Base-by-base conservation (phyloP, 2,113 vertebrate genomes). In the Onychorhynchus coronatus region DNA sequence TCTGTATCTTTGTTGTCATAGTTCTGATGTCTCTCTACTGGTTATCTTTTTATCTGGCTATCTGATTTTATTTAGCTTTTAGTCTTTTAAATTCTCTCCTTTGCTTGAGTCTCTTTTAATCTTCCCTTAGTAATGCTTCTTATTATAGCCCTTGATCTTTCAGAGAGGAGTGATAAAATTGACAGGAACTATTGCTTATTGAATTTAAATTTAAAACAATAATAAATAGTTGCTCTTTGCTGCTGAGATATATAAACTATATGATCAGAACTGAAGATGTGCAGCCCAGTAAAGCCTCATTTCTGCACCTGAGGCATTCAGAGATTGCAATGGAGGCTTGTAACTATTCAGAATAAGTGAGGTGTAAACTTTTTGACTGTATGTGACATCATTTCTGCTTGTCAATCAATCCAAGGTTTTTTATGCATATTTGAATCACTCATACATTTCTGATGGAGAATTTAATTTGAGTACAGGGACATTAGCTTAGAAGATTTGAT, bases 21-120 rank as follows among this genome's bases (percentile, higher is more conserved):
- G 68, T 78, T 96, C 76, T 94, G 76, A 95, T 91, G 76, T 80
- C 50, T 88, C 44, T 91, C 56, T 68, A 63, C 41, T 27, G 35
- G 37, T 75, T 93, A 49, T 83, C 66, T 92, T 97, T 97, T 96
- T 59, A 97, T 94, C 91, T 83, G 37, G 18, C 52, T 92, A 85
- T 91, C 71, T 80, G 78, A 61, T 90, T 95, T 95, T 83, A 58
- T 95, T 94, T 95, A 85, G 66, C 52, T 95, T 94, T 94, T 95
- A 91, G 66, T 95, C 75, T 93, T 95, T 86, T 91, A 94, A 94
- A 93, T 92, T 93, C 41, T 74, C 52, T 89, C 44, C 15, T 46
- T 85, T 93, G 63, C 74, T 80, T 77, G 82, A 81, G 12, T 52
- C n/a, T 92, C 50, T 97, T 95, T 97, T 95, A 96, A 96, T 95